Evolutionary conservation across 2,888 invertebrate genomes (phyloP), one percentile per base, ranked within the genome.

Genomic region (Volucella inanis): DNA sequence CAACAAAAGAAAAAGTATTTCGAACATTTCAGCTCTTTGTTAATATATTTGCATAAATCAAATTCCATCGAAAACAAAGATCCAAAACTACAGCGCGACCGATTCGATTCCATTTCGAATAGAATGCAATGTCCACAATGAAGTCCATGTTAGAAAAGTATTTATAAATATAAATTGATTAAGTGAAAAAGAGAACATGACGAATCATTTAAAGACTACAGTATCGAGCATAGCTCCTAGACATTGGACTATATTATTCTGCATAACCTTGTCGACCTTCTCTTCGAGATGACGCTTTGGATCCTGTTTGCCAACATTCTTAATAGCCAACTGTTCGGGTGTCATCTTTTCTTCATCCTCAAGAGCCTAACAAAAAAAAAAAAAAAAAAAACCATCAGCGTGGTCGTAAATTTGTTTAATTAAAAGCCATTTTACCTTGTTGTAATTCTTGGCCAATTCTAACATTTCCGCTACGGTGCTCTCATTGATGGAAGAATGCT

Each of bases 331-430:
- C 92, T 99, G 99, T 92, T 99, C 99, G 1, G 98, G 98, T 3
- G 99, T 99, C 99, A 99, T 99, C 92, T 98, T 99, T 90, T 99
- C 99, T 92, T 99, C 99, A 89, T 99, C 99, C 93, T 99, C 99
- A 83, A 99, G 93, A 8, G 99, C 97, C 92, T 92, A 49, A 4
- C 31, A 9, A 90, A 88, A 54, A 70, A n/a, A 65, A n/a, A n/a
- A 10, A 59, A 90, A 88, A 54, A 70, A n/a, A 65, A n/a, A n/a
- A 10, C 54, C 10, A 18, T 15, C 49, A 62, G 41, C 59, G 57
- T n/a, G 62, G n/a, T 14, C 11, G 39, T 14, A 8, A 57, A 31
- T 14, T 52, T 41, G 81, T 43, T n/a, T 18, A 3, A 3, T 4
- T 8, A 38, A 8, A 14, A 22, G 10, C 4, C 4, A 0, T 89